phyloP scores from a whole-genome alignment of 2,113 vertebrate genomes.

The Anseranas semipalmata region DNA sequence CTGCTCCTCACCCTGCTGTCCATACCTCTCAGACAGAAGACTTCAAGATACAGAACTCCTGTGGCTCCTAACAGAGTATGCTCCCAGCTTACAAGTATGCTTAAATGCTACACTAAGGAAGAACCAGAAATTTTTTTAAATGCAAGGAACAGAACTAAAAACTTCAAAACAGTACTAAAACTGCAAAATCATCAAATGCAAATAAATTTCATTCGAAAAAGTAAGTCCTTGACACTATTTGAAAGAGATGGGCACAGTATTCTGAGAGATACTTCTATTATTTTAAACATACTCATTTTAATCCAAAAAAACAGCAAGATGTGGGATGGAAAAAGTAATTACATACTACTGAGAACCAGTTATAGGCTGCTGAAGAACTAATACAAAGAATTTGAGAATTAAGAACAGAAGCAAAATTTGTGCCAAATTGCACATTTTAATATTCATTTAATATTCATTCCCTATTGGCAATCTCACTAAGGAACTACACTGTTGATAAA shows the following conservation, averaged over 20 bases:
- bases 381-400: neutral
- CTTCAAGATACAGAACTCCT: neutral
- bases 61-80: neutral
- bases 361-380: neutral
- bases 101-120: neutral
- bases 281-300: neutral
- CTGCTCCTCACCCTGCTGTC: neutral
- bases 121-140: neutral
- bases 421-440: neutral
- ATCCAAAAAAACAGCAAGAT: neutral
- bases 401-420: neutral
- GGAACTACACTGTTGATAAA: neutral
- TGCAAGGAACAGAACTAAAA: neutral
- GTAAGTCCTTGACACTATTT: neutral
- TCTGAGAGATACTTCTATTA: neutral
- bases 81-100: neutral
- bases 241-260: neutral
- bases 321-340: neutral
- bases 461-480: neutral
- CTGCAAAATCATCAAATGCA: neutral
- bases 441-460: neutral
- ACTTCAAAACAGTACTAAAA: no score
- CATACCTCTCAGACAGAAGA: rapidly evolving
- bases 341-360: neutral
- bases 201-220: neutral